Evolutionary conservation across 2,113 vertebrate genomes (phyloP).

Genomic region (Herpailurus yagouaroundi): DNA sequence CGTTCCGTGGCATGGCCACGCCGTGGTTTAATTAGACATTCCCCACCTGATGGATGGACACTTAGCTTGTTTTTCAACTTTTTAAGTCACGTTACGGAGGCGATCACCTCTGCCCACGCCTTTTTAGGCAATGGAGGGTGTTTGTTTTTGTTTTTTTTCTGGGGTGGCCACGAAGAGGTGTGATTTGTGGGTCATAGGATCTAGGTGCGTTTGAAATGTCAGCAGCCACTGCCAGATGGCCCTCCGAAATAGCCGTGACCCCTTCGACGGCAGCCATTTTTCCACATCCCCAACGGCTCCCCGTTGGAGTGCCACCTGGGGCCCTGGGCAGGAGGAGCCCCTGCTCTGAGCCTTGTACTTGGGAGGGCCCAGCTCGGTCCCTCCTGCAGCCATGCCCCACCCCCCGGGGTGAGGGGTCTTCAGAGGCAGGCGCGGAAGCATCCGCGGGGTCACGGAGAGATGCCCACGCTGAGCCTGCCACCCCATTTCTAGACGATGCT

Average conservation of each 20-base stretch:
- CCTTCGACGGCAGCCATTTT: fast-evolving
- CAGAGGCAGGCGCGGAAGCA: too few relatives aligned
- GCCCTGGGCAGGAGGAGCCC: neutral
- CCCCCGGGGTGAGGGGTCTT: neutral
- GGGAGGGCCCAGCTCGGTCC: neutral
- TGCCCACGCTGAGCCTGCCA: neutral
- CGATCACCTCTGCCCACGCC: neutral
- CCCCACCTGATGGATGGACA: neutral
- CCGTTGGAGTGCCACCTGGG: fast-evolving
- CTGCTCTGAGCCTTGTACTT: too few relatives aligned
- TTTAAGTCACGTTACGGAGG: neutral
- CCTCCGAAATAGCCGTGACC: neutral
- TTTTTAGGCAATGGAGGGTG: neutral
- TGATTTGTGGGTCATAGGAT: neutral
- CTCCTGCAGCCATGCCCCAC: fast-evolving
- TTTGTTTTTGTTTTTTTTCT: neutral
- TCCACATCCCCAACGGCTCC: neutral
- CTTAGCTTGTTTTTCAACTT: neutral
- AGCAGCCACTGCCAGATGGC: neutral
- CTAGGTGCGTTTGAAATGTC: neutral
- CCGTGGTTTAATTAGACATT: neutral
- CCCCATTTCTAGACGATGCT: neutral
- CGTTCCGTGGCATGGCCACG: fast-evolving
- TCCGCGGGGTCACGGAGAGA: neutral
- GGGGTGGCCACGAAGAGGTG: neutral